Evolutionary conservation across 2,797 vertebrate genomes (phyloP).

Genomic region (Pangasius mekongensis): DNA sequence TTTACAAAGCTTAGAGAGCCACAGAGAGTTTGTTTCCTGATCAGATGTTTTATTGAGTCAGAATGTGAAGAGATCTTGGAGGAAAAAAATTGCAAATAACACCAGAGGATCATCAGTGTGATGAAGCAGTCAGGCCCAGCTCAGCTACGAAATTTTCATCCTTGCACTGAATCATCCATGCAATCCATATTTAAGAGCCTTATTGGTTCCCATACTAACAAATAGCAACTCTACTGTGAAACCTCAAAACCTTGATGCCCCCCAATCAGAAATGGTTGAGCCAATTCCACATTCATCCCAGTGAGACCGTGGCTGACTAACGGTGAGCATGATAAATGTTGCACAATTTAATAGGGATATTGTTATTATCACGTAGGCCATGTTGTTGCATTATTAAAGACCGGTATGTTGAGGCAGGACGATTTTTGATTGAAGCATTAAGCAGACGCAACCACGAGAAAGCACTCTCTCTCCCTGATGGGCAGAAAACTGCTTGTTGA

Average conservation of each 20-base stretch:
- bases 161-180: slow-evolving; percentile 4
- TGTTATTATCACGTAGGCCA: not conserved
- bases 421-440: slow-evolving; percentile 41
- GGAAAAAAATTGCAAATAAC: not conserved
- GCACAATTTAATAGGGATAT: slow-evolving; percentile 17
- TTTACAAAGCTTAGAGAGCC: not conserved
- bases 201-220: not conserved
- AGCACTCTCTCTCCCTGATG: slow-evolving; percentile 25
- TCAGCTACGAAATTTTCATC: not conserved
- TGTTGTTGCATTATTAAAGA: slow-evolving; percentile 46
- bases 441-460: slow-evolving; percentile 32
- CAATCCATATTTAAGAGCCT: not conserved
- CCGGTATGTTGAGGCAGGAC: not conserved
- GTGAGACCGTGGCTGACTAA: not conserved
- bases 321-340: slow-evolving; percentile 8
- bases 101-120: not conserved
- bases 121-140: not conserved
- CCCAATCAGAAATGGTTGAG: not conserved
- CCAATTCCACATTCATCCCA: not conserved
- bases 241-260: not conserved
- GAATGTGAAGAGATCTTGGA: slow-evolving; percentile 5
- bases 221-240: not conserved
- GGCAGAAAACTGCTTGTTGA: slow-evolving; percentile 3
- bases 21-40: not conserved
- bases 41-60: not conserved